These are phyloP conservation scores for Eupsittula cactorum DNA, from an alignment of 2,113 vertebrate species.

Conservation along the genomic window DNA sequence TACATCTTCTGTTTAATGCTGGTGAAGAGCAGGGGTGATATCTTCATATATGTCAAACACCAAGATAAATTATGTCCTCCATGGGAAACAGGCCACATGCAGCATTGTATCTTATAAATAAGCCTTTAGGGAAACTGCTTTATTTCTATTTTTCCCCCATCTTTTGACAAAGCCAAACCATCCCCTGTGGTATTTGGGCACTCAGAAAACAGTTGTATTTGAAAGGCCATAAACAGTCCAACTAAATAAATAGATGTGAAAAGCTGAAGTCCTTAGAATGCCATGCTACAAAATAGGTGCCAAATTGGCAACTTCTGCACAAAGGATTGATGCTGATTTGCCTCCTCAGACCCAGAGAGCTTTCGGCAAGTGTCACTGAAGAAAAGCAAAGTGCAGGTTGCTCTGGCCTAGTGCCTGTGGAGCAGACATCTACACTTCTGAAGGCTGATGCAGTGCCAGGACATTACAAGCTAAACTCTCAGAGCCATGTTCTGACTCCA, in stretches of 20 bases:
- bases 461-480: not conserved
- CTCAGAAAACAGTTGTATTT: not conserved
- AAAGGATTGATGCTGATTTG: not conserved
- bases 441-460: not conserved
- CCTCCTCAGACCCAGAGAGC: not conserved
- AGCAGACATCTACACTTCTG: not conserved
- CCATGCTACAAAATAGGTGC: not conserved
- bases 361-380: not conserved
- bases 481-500: not conserved
- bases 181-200: not conserved
- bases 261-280: not conserved
- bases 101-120: not conserved
- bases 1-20: not conserved
- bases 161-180: constrained; percentile 13
- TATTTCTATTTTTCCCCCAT: not conserved
- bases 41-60: not conserved
- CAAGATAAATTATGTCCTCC: not conserved
- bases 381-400: not conserved
- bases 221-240: not conserved
- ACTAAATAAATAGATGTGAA: not conserved
- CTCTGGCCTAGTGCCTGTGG: fast-evolving
- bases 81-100: not conserved
- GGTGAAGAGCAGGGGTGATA: not conserved
- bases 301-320: not conserved
- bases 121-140: not conserved